A percentile compares a stretch with the other conserved stretches of the same genome.
phyloP scores from a whole-genome alignment of 1,140 invertebrate species.

The Ctenoplectra terminalis region DNA sequence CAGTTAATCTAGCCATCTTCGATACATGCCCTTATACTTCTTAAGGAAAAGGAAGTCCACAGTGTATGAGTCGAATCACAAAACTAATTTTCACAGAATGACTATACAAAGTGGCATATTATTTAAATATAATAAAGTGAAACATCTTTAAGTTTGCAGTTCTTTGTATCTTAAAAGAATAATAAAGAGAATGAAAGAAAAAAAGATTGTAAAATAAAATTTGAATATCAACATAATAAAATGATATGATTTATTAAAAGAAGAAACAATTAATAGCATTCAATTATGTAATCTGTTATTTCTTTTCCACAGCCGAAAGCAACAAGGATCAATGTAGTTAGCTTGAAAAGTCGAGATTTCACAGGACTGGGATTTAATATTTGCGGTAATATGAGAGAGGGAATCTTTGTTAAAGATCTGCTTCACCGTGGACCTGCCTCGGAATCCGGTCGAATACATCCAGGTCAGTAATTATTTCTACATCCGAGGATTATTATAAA shows the following conservation, averaged over 20 bases:
- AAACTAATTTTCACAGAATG: not conserved
- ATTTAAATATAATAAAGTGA: too few species aligned
- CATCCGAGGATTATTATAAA: not conserved
- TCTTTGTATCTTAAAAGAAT: not conserved
- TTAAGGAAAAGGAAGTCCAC: conserved; percentile 25
- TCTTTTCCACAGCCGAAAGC: conserved; percentile 76
- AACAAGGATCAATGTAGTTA: conserved; percentile 85
- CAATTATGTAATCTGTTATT: not conserved
- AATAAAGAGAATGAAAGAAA: not conserved
- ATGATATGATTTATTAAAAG: not conserved
- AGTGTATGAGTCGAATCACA: conserved; percentile 36
- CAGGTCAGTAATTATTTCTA: conserved; percentile 85
- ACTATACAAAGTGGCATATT: not conserved
- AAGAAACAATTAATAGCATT: too few species aligned
- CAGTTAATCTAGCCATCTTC: conserved; percentile 23
- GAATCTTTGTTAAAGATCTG: conserved; percentile 94
- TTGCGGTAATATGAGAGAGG: conserved; percentile 93
- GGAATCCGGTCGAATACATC: conserved; percentile 91
- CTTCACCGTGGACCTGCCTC: conserved; percentile 93
- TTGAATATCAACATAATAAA: not conserved
- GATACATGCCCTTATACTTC: conserved; percentile 20
- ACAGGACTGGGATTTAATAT: conserved; percentile 96
- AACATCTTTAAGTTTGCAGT: too few species aligned
- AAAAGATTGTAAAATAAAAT: not conserved
- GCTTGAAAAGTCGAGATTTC: conserved; percentile 92